phyloP scores from a whole-genome alignment of 2,797 vertebrate genomes.

The Syngnathus acus region DNA sequence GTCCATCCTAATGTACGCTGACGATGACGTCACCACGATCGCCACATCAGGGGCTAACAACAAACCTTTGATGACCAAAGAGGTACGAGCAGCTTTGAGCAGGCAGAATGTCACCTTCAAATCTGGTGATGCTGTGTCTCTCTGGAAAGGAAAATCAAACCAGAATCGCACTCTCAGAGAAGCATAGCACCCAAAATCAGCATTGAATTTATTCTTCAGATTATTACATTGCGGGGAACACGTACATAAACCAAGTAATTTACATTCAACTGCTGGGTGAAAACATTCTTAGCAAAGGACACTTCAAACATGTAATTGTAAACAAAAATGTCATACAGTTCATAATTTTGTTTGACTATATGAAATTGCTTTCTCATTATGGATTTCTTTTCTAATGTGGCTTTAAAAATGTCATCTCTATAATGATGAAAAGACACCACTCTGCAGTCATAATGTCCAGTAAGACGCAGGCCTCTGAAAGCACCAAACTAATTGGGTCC shows the following conservation, averaged over 20 bases:
- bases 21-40: too few species aligned
- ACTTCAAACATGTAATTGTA: conserved; percentile 21
- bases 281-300: conserved; percentile 15
- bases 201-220: background rate
- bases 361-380: background rate
- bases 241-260: conserved; percentile 26
- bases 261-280: conserved; percentile 19
- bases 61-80: too few species aligned
- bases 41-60: too few species aligned
- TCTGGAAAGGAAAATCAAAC: too few species aligned
- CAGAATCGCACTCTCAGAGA: too few species aligned
- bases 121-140: too few species aligned
- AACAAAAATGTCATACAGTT: background rate
- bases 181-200: too few species aligned
- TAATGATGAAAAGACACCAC: background rate
- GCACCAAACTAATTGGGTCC: conserved; percentile 13
- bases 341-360: conserved; percentile 31
- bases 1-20: too few species aligned
- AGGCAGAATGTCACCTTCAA: too few species aligned
- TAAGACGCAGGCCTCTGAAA: conserved; percentile 15
- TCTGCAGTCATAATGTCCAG: conserved; percentile 21
- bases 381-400: background rate
- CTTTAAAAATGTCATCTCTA: background rate
- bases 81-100: too few species aligned
- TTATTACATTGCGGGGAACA: background rate